A percentile compares a stretch with the other conserved stretches of the same genome.
Conservation (phyloP, 2,797 vertebrate species). For the Neopelma chrysocephalum region DNA sequence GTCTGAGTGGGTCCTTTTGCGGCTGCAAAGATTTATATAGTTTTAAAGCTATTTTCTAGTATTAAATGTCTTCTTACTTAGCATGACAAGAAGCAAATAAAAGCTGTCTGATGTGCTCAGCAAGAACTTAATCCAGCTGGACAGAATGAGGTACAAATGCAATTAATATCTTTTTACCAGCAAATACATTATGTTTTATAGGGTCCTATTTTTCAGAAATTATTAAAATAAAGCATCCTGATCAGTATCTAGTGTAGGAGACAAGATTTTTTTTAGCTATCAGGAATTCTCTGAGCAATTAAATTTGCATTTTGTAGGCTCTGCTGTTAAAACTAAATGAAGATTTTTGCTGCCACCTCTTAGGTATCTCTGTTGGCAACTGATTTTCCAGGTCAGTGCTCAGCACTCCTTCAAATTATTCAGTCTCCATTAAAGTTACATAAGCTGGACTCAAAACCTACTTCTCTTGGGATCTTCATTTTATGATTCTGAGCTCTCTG, state of each 20-base stretch:
- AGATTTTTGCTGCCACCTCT: neutral
- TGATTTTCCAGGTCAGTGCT: neutral
- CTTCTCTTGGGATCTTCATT: neutral
- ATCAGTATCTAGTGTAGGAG: neutral
- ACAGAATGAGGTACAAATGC: neutral
- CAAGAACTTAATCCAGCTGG: conserved; percentile 33
- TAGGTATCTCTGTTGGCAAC: neutral
- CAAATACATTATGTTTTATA: neutral
- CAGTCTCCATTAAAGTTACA: neutral
- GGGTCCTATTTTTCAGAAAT: conserved; percentile 29
- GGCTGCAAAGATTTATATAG: neutral
- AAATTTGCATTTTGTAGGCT: neutral
- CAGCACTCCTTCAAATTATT: neutral
- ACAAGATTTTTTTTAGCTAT: neutral
- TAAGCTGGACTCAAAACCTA: neutral
- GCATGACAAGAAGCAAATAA: conserved; percentile 15
- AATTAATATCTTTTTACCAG: conserved; percentile 14
- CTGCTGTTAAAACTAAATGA: neutral
- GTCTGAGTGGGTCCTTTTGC: neutral
- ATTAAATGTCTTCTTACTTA: conserved; percentile 15
- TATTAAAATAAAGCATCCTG: neutral
- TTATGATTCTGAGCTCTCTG: neutral
- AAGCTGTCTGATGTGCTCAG: neutral
- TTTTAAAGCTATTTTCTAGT: conserved; percentile 11
- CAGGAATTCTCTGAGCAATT: neutral